These are phyloP conservation scores for Nothoprocta perdicaria DNA, from an alignment of 2,113 vertebrate genomes.

Conservation along the genomic window DNA sequence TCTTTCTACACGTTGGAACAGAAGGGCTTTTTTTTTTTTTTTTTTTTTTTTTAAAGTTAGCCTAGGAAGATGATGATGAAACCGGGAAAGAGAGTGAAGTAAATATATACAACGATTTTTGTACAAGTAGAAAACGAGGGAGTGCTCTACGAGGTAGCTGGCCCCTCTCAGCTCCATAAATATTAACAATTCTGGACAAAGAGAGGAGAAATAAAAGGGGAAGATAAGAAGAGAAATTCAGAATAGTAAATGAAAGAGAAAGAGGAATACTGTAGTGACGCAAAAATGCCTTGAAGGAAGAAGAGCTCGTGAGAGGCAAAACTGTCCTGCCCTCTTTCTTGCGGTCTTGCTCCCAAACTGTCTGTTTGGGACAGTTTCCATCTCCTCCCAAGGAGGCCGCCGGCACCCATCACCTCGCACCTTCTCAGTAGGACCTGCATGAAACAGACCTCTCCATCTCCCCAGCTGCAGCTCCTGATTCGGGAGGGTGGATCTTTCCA, in stretches of 20 bases:
- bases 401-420: fast-evolving
- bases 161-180: neutral
- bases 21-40: neutral
- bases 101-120: neutral
- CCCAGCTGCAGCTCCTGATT: neutral
- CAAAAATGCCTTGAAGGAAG: neutral
- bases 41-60: neutral
- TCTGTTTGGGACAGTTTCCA: neutral
- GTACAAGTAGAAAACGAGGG: neutral
- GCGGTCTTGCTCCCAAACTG: neutral
- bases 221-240: neutral
- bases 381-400: neutral
- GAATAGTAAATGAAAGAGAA: neutral
- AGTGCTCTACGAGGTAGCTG: neutral
- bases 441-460: neutral
- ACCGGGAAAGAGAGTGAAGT: neutral
- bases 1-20: neutral
- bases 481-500: neutral
- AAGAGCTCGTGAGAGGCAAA: neutral
- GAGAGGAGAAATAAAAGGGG: neutral
- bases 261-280: neutral
- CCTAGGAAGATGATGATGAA: neutral
- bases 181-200: neutral
- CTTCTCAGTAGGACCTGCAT: neutral
- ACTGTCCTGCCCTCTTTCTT: neutral